Evolutionary conservation across 2,113 vertebrate genomes (phyloP), one percentile per base, ranked within the genome.

Genomic region (Notothenia rossii): DNA sequence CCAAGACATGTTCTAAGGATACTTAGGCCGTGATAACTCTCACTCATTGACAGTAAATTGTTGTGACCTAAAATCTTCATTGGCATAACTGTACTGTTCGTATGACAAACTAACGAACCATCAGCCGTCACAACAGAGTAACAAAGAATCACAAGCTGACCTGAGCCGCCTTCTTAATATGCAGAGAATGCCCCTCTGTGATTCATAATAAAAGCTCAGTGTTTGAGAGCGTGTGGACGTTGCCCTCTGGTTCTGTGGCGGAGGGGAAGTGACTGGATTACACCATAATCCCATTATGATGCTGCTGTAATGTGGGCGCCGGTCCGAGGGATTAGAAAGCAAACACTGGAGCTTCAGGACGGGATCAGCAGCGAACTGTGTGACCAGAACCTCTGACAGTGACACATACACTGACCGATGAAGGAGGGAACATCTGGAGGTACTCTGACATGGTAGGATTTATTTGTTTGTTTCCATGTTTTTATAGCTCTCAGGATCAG

Each of bases 261-360:
- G 17, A 80, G 33, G 67, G 86, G 81, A 86, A 85, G 81, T 84
- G 85, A 53, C 78, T 76, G 90, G 91, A 94, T 95, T 93, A 92
- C 68, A 51, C 9, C 68, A 53, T 95, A 94, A 95, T 94, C 94
- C 86, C 86, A 93, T 94, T 93, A 94, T 79, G 76, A 78, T 86
- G 90, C 79, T 74, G 63, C 76, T 66, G 87, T 87, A 92, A 88
- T 85, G 94, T 90, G 92, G 91, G 89, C 65, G 54, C 85, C 66
- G 71, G 83, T 72, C 83, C 58, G 72, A 65, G 60, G 84, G 86
- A 91, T 91, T 92, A 88, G 73, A 66, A 86, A 63, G 59, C n/a
- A 62, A 81, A 82, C 77, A 73, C 68, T 73, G 11, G 3, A 65
- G 77, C 66, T 75, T 49, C 56, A 60, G 69, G 29, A 71, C 46